Evolutionary conservation across 2,113 vertebrate genomes (phyloP), one percentile per base, ranked within the genome.

Genomic region (Rhea americana): DNA sequence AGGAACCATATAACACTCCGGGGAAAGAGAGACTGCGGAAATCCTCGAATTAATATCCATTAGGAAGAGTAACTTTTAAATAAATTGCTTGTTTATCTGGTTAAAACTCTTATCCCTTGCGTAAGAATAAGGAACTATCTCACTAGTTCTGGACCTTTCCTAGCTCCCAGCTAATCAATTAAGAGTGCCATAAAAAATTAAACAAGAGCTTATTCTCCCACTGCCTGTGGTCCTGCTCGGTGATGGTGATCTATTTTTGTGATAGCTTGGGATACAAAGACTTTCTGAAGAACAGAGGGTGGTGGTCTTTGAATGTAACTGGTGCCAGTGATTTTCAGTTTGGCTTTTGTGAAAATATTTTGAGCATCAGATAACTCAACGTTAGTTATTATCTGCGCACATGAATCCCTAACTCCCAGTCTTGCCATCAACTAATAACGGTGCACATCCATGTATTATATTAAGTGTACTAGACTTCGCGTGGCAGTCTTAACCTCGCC

Each of bases 151-250:
- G 87, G 78, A 89, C 24, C 9, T 91, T 73, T 94, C 70, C 81
- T 86, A 45, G 80, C 85, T 96, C 71, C 59, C 82, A 94, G 85
- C 92, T 93, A 96, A 95, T 95, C 94, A 96, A 93, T 82, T 82
- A 89, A 83, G 50, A 87, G 76, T 92, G 47, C 85, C 70, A 84
- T 91, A 93, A 96, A 96, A 93, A 80, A 82, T 90, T 86, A 93
- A 94, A 85, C 68, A 95, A 87, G 93, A 92, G 74, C 82, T 94
- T 90, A 75, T 96, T 95, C 91, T 93, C 96, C 82, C 89, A 93
- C 87, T 89, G 76, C 74, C 82, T 87, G 41, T 93, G 20, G 61
- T 81, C 76, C 94, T 96, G 96, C 53, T 90, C 94, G 93, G 93
- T 94, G 9, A 84, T 86, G 83, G 71, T 9, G 59, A 43, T 73